Base-by-base conservation (phyloP, 2,888 invertebrate genomes). In the Drosophila cognata region DNA sequence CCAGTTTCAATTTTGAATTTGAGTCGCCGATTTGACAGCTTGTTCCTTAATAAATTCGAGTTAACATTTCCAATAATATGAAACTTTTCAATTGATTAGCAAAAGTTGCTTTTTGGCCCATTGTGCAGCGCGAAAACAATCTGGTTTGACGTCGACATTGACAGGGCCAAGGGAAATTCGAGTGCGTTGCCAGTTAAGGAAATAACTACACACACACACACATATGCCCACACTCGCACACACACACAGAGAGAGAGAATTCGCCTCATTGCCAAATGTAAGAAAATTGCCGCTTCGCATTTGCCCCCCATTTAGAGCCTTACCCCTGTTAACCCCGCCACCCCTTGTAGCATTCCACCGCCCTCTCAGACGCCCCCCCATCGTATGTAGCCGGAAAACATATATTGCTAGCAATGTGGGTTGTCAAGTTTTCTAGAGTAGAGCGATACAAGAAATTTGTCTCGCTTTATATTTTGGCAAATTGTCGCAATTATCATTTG, bases 401-500 rank as follows among this genome's bases (percentile, higher is more conserved):
- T 55, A 81, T 52, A 57, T 53, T 61, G 71, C 66, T 52, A 67
- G 58, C 89, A 84, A 84, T 87, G 84, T 81, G 71, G 62, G 65
- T 76, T 84, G 84, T 87, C 75, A 71, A 84, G 72, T 84, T 78
- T 84, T 65, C 71, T 8, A 46, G 71, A 75, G 73, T 78, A 68
- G 53, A 60, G 71, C 82, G 69, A 76, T 84, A 89, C 72, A 77
- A 72, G 81, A 72, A 89, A 84, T 77, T 81, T 81, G 78, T 72
- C 71, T 68, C 74, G 74, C 60, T 65, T 81, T 82, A 73, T 76
- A 69, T 79, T 71, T 80, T 81, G 67, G 50, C 82, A 89, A 85
- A 88, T 89, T 89, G 88, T 71, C 69, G 82, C 86, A 85, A 89
- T 85, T 88, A 85, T 89, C 79, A 89, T 89, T 88, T 71, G 70